These are phyloP conservation scores for Gymnobelideus leadbeateri DNA, from an alignment of 2,113 vertebrate species.

Conservation along the genomic window DNA sequence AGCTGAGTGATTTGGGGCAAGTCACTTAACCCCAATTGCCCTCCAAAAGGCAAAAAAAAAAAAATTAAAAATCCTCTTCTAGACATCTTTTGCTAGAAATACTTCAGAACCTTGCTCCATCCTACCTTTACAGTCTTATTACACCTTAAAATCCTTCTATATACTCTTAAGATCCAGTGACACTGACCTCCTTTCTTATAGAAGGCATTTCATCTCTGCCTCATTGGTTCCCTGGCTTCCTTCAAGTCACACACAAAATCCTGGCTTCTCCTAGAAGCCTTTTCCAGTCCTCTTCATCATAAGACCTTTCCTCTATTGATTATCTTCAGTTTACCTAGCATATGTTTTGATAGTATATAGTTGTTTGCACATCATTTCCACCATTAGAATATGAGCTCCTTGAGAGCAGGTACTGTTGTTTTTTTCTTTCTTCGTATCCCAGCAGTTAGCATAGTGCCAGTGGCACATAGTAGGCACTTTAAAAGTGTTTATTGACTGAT, in stretches of 20 bases:
- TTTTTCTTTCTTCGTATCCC: neutral
- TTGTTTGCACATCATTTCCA: neutral
- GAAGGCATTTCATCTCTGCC: neutral
- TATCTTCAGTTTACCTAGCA: neutral
- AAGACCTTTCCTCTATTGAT: neutral
- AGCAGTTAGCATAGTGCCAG: neutral
- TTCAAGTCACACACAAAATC: neutral
- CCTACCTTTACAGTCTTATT: neutral
- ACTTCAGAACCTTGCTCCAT: neutral
- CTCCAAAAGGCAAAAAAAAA: too few relatives aligned
- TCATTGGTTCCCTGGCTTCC: neutral
- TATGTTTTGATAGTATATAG: neutral
- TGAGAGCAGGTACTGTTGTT: neutral
- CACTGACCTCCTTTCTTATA: neutral
- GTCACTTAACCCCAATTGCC: too few relatives aligned
- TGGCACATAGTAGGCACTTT: neutral
- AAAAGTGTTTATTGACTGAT: neutral
- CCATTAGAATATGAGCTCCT: neutral
- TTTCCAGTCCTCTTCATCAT: neutral
- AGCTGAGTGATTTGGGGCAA: too few relatives aligned
- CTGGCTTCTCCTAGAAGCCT: neutral
- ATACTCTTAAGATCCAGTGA: neutral
- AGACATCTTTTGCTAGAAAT: neutral
- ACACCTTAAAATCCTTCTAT: neutral
- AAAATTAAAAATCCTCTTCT: neutral